Evolutionary conservation across 2,888 invertebrate species (phyloP).

Genomic region (Geotrupes spiniger): DNA sequence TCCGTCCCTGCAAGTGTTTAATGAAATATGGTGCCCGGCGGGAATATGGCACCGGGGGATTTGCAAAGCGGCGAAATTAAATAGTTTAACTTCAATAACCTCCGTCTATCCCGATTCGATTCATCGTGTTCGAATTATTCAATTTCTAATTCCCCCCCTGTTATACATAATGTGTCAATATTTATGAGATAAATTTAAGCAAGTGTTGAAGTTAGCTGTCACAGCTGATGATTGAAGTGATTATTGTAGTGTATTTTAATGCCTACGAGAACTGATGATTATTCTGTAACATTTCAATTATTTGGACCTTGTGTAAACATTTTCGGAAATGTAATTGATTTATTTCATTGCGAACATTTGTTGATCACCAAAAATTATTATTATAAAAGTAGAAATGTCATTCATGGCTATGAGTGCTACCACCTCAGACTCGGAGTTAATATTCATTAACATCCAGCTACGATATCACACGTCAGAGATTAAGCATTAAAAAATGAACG

Average conservation of each 20-base stretch:
- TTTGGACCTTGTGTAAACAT: no score
- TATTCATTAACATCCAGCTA: no score
- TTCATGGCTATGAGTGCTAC: no score
- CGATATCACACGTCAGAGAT: no score
- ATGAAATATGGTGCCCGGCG: slow-evolving; percentile 49
- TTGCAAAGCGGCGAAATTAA: slow-evolving; percentile 41
- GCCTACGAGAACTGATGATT: no score
- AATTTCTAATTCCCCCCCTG: slow-evolving; percentile 2
- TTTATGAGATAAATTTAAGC: slow-evolving; percentile 9
- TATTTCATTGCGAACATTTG: no score
- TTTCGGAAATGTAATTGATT: no score
- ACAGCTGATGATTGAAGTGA: background rate
- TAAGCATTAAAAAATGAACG: no score
- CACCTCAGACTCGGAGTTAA: no score
- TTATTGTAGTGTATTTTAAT: background rate
- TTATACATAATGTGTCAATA: slow-evolving; percentile 7
- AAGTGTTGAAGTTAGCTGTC: slow-evolving; percentile 1
- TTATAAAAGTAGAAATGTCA: no score
- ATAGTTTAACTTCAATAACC: slow-evolving; percentile 47
- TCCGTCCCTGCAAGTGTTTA: slow-evolving; percentile 37
- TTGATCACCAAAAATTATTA: no score
- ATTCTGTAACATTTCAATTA: no score
- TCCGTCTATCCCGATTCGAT: slow-evolving; percentile 26
- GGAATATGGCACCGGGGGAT: slow-evolving; percentile 38
- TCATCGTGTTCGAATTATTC: slow-evolving; percentile 3